Conservation (phyloP, 2,888 invertebrate species). For the Lordiphosa andalusiaca region DNA sequence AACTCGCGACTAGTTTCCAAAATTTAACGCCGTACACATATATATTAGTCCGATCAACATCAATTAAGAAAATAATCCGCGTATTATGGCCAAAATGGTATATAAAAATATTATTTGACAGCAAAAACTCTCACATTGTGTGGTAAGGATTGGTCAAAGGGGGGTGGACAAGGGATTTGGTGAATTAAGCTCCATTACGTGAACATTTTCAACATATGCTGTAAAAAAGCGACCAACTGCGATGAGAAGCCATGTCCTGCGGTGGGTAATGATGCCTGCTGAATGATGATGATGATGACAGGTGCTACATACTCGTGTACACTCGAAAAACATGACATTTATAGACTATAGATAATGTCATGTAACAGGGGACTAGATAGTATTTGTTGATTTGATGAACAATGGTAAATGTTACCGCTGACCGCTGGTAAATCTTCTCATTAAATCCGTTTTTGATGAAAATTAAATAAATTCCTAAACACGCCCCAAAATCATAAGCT, state of each 20-base stretch:
- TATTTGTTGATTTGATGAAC: too few species aligned
- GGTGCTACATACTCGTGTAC: constrained; percentile 30
- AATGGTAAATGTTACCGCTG: too few species aligned
- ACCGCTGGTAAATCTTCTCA: too few species aligned
- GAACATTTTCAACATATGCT: constrained; percentile 56
- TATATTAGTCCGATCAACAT: constrained; percentile 54
- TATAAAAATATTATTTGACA: constrained; percentile 66
- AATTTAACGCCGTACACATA: constrained; percentile 38
- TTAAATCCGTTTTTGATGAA: too few species aligned
- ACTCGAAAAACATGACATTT: constrained; percentile 33
- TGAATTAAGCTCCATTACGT: constrained; percentile 50
- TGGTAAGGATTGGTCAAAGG: constrained; percentile 4
- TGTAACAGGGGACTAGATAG: too few species aligned
- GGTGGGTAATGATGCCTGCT: constrained; percentile 46
- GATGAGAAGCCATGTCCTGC: constrained; percentile 32
- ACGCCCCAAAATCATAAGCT: too few species aligned
- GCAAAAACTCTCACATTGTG: constrained; percentile 31
- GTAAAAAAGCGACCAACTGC: constrained; percentile 9
- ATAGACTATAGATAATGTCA: constrained; percentile 11
- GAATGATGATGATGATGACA: constrained; percentile 42
- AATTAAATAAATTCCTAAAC: too few species aligned
- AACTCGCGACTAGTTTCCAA: constrained; percentile 31
- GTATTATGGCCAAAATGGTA: constrained; percentile 41
- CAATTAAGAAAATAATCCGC: constrained; percentile 69
- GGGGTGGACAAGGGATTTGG: constrained; percentile 5